Base-by-base conservation (phyloP, 2,888 invertebrate genomes). In the Acanthosoma haemorrhoidale region DNA sequence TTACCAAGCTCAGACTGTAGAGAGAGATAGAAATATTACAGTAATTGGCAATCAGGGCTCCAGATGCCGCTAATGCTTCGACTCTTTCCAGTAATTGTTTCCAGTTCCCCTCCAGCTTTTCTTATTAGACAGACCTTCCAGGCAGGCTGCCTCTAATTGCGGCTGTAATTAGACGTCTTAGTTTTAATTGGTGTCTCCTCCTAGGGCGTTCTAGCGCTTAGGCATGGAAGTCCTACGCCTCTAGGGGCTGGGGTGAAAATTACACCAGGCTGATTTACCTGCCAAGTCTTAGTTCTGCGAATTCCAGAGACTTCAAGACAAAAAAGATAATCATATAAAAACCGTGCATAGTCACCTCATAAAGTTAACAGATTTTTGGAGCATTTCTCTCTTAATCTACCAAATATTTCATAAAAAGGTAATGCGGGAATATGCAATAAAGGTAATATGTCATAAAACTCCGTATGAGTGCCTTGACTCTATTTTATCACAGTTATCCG, bases 41-140 rank as follows among this genome's bases (percentile, higher is more conserved):
- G 70, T 72, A 72, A 72, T 72, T 72, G 72, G 66, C 72, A 72
- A 72, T 72, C 72, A 72, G 71, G 61, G 31, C 69, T 38, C 70
- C 72, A 72, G 72, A 72, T 72, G 72, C 63, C 68, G 68, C 67
- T 72, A 70, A 72, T 72, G 72, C 68, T 69, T 41, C 51, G 25
- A 67, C 67, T 67, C 67, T 67, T 67, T 67, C 67, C 67, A 43
- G 51, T 67, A 67, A 67, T 51, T 67, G 67, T 67, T 67, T 67
- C 67, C 43, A 32, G 39, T 21, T 38, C n/a, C 8, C 34, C 38
- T 25, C 29, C 9, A 51, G 25, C 29, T 58, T 68, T 68, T 68
- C 68, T 58, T 68, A 57, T 68, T 58, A 58, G 68, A 15, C 61
- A 15, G 34, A 32, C 13, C 39, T 39, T 3, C 16, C 51, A 25